Conservation (phyloP, 2,797 vertebrate genomes). For the Acanthurus leucopareius region DNA sequence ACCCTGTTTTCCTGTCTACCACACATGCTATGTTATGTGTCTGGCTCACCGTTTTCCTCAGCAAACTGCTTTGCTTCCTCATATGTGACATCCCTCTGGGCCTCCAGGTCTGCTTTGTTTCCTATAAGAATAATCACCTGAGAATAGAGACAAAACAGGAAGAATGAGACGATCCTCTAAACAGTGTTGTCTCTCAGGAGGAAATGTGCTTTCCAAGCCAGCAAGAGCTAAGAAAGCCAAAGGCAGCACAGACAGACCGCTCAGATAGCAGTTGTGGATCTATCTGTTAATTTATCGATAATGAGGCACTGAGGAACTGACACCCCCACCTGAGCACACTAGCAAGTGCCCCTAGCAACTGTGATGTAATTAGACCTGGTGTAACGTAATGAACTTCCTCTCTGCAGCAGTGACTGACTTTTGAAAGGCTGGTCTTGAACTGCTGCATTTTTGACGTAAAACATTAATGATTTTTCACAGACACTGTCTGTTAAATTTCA, state of each 20-base stretch:
- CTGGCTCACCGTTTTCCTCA: slow-evolving; percentile 95
- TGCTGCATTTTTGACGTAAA: not conserved
- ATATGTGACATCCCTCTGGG: slow-evolving; percentile 98
- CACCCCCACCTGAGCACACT: not conserved
- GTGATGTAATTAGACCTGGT: slow-evolving; percentile 39
- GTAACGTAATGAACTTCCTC: slow-evolving; percentile 29
- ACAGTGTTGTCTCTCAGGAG: not conserved
- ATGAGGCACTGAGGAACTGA: slow-evolving; percentile 4
- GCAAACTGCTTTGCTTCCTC: slow-evolving; percentile 99
- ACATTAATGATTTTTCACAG: not conserved
- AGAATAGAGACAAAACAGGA: slow-evolving; percentile 9
- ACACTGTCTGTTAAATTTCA: not conserved
- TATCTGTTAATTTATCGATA: slow-evolving; percentile 6
- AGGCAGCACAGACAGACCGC: not conserved
- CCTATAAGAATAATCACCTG: slow-evolving; percentile 99
- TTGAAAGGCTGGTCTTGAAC: not conserved
- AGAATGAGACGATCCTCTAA: slow-evolving; percentile 23
- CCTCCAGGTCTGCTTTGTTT: slow-evolving; percentile 99
- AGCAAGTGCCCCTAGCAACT: slow-evolving; percentile 19
- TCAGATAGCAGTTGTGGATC: not conserved
- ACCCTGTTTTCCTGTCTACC: not conserved
- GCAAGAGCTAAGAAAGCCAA: not conserved
- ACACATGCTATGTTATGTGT: not conserved
- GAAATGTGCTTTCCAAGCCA: not conserved
- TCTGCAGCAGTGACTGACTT: not conserved